Evolutionary conservation across 2,113 vertebrate species (phyloP), one percentile per base, ranked within the genome.

Genomic region (Ursus arctos): DNA sequence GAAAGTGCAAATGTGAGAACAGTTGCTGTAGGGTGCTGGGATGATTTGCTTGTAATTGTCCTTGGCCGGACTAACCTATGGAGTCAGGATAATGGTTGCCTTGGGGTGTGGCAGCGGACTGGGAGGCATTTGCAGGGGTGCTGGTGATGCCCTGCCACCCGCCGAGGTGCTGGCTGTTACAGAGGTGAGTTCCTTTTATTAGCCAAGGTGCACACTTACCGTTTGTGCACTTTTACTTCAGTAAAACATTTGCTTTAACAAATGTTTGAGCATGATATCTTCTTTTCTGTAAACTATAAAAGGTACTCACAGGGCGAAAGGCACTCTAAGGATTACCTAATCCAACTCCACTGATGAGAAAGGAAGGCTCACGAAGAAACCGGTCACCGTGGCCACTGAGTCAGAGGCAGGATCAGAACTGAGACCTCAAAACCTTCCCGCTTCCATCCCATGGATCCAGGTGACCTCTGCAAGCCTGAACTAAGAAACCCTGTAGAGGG

Each of bases 241-340:
- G 61, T 61, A 61, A 69, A 84, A 89, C 1, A 2, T 65, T 89
- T 43, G 47, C 16, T 81, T 86, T 80, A 65, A 57, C 49, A 93
- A 71, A 76, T 61, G 82, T 55, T 40, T 83, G 21, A 82, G 59
- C 84, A 92, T 26, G n/a, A 40, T 59, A 94, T 26, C n/a, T 76
- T 87, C 49, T 55, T 49, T 83, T 82, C 69, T 55, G 15, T 74
- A 82, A 86, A 83, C 28, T 76, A 72, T 79, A 55, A 71, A 76
- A 91, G 33, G 40, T 43, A 51, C 33, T 89, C 47, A 47, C 2
- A 47, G 65, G 33, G 55, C 33, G 79, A 95, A 90, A 72, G 63
- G 31, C 31, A 49, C 47, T 57, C 71, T 24, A 43, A 61, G 69
- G 59, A 53, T 71, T 53, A 77, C 43, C 51, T 14, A 8, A n/a